Base-by-base conservation (phyloP, 2,888 invertebrate genomes). In the Nowickia ferox region DNA sequence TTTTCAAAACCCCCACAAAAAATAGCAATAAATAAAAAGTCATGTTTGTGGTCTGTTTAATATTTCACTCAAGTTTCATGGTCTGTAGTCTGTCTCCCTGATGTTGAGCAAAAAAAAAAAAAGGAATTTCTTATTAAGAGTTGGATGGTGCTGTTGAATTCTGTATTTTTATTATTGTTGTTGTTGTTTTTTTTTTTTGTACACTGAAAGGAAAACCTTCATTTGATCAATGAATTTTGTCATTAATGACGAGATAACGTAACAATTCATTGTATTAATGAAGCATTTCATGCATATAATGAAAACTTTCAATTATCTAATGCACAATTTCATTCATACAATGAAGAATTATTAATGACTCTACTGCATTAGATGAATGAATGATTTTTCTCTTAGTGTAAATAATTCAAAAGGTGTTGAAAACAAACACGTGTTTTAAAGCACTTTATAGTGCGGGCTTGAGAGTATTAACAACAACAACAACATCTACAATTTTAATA, bases 391-490 rank as follows among this genome's bases (percentile, higher is more conserved):
- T n/a, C n/a, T n/a, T n/a, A n/a, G n/a, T n/a, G n/a, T n/a, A n/a
- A n/a, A 74, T 74, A 65, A 77, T 83, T 77, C 65, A 83, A 71
- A 1, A 51, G 51, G 76, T 77, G 71, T 65, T 69, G 9, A 11
- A 40, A 11, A 30, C 48, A 3, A 77, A 83, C 82, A 83, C 76
- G 63, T 83, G 82, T 83, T 83, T 57, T 66, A 71, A 42, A 63
- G 15, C 51, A 40, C 19, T 74, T 61, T 19, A 51, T 11, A 68
- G 53, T 44, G 51, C 44, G 38, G 53, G 51, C 48, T 55, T 10
- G 30, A 51, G 5, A 61, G 42, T 59, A 46, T 42, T 68, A 68
- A 77, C 59, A 51, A 17, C 17, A 22, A 53, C 53, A 30, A 65
- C 30, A 68, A 59, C 22, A 38, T n/a, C 3, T 57, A n/a, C 40